Evolutionary conservation across 2,888 invertebrate genomes (phyloP).

Genomic region (Dicycla oo): DNA sequence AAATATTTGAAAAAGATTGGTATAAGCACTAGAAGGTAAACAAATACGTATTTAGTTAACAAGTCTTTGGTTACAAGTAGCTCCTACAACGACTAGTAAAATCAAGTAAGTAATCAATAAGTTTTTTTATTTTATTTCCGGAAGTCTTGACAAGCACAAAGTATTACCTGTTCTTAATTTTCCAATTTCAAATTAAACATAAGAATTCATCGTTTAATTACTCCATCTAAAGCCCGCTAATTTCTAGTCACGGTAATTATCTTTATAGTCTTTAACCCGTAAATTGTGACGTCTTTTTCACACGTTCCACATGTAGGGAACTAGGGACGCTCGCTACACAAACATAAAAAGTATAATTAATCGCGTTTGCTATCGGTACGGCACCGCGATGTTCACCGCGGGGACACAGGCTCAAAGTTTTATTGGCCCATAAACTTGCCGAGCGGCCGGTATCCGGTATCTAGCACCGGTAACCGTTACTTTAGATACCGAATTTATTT

Average conservation of each 20-base stretch:
- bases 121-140: not conserved
- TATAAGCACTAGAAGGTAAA: too few relatives aligned
- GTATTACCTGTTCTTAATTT: not conserved
- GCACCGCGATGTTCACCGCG: constrained; percentile 73
- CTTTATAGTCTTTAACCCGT: constrained; percentile 18
- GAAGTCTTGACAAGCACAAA: not conserved
- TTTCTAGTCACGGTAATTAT: constrained; percentile 28
- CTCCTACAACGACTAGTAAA: too few relatives aligned
- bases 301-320: constrained; percentile 54
- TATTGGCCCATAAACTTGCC: constrained; percentile 82
- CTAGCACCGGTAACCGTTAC: constrained; percentile 75
- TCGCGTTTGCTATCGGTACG: constrained; percentile 74
- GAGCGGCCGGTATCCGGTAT: constrained; percentile 80
- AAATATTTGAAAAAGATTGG: too few relatives aligned
- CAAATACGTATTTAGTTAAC: too few relatives aligned
- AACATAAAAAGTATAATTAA: constrained; percentile 57
- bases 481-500: constrained; percentile 80
- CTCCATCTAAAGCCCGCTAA: constrained; percentile 18
- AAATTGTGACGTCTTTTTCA: constrained; percentile 50
- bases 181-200: not conserved
- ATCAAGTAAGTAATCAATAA: not conserved
- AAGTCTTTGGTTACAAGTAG: too few relatives aligned
- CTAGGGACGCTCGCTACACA: constrained; percentile 20
- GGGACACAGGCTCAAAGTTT: constrained; percentile 83
- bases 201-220: constrained; percentile 21